phyloP scores from a whole-genome alignment of 2,888 invertebrate genomes.

The Gisinianus flammeolus region DNA sequence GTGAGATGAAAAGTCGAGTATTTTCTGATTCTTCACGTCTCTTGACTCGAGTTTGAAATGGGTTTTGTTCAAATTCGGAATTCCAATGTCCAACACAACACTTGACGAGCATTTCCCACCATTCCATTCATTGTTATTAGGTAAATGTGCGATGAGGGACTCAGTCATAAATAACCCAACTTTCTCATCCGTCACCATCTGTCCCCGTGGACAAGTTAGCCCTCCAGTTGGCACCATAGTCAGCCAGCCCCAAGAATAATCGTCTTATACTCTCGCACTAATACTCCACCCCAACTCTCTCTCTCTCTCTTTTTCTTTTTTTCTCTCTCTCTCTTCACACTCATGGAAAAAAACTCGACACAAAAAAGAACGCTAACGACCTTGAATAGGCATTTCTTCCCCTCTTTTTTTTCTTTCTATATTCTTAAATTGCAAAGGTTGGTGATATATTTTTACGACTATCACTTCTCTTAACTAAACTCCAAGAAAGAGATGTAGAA shows the following conservation, averaged over 20 bases:
- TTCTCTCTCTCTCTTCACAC: not conserved
- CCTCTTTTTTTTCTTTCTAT: not conserved
- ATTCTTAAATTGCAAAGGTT: not conserved
- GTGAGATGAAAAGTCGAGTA: too few relatives aligned
- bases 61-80: too few relatives aligned
- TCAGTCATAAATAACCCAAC: conserved; percentile 27
- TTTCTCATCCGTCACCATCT: conserved; percentile 34
- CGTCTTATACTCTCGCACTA: too few relatives aligned
- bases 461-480: not conserved
- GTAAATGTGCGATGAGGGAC: conserved; percentile 36
- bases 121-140: conserved; percentile 38
- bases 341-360: not conserved
- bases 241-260: too few relatives aligned
- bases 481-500: not conserved
- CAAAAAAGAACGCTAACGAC: not conserved
- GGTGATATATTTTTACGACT: not conserved
- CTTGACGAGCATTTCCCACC: too few relatives aligned
- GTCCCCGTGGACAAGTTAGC: conserved; percentile 34
- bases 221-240: not conserved
- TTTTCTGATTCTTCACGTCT: too few relatives aligned
- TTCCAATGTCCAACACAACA: too few relatives aligned
- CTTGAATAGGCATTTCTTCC: too few relatives aligned
- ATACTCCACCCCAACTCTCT: not conserved
- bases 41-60: too few relatives aligned
- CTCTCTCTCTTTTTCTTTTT: not conserved